Conservation (phyloP, 2,888 invertebrate genomes). For the Arctia plantaginis region DNA sequence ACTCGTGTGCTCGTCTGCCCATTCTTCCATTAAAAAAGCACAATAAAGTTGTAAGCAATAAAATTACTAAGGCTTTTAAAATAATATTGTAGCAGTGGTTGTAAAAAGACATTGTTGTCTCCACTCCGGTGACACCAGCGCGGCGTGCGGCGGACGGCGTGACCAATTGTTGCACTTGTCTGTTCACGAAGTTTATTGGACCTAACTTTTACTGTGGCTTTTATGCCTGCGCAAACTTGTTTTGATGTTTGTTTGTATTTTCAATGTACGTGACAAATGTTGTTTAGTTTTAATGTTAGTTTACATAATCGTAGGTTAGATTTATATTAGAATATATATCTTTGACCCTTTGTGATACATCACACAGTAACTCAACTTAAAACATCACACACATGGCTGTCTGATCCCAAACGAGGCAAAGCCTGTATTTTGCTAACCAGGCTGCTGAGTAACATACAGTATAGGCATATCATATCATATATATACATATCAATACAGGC, state of each 20-base stretch:
- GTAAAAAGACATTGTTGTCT: conserved; percentile 1
- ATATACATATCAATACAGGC: too few relatives aligned
- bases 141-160: neutral
- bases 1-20: too few relatives aligned
- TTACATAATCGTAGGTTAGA: neutral
- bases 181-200: conserved; percentile 1
- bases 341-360: neutral
- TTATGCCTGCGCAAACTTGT: neutral
- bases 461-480: too few relatives aligned
- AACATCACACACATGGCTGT: too few relatives aligned
- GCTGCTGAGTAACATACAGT: too few relatives aligned
- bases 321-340: neutral
- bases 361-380: too few relatives aligned
- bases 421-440: too few relatives aligned
- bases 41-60: neutral
- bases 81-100: neutral
- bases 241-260: neutral
- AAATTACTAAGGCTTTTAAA: neutral
- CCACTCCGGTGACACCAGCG: neutral
- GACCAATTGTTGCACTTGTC: conserved; percentile 5
- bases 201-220: neutral
- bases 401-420: too few relatives aligned
- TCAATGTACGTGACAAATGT: neutral
- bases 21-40: neutral
- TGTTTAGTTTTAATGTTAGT: neutral